Percentiles rank a stretch among this genome's conserved stretches.
These are phyloP conservation scores for Autographa gamma DNA, from an alignment of 2,888 invertebrate genomes.

Conservation along the genomic window DNA sequence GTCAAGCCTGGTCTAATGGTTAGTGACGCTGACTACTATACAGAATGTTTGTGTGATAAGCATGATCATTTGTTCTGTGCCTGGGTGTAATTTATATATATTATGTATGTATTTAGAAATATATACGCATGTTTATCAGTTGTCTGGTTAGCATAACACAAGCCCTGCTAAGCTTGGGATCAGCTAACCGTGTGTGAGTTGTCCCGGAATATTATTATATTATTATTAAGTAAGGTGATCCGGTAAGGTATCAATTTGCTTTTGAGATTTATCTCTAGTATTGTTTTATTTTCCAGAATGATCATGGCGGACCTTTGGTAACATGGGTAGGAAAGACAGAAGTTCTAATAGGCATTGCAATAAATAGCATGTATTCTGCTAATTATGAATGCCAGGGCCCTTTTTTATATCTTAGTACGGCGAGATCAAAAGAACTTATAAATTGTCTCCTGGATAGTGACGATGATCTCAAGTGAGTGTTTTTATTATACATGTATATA, in stretches of 20 bases:
- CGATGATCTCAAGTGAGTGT: conserved; percentile 27
- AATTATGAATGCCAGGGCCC: conserved; percentile 62
- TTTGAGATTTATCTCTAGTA: background rate
- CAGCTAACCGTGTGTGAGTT: too few species aligned
- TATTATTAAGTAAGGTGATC: too few species aligned
- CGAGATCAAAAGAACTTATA: conserved; percentile 50
- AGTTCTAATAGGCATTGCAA: conserved; percentile 63
- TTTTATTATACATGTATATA: background rate
- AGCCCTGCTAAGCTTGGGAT: too few species aligned
- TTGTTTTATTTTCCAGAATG: conserved; percentile 59
- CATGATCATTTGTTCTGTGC: too few species aligned
- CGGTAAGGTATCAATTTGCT: background rate
- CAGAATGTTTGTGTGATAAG: too few species aligned
- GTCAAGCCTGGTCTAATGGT: too few species aligned
- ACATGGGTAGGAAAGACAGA: conserved; percentile 57
- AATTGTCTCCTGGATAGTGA: conserved; percentile 37
- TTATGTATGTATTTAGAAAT: too few species aligned
- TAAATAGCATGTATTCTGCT: conserved; percentile 55
- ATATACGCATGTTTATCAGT: too few species aligned
- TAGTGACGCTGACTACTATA: too few species aligned
- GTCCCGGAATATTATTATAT: too few species aligned
- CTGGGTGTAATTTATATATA: too few species aligned
- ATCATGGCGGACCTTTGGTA: conserved; percentile 70
- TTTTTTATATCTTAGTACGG: conserved; percentile 65
- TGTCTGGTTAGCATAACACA: too few species aligned